Base-by-base conservation (phyloP, 2,797 vertebrate genomes). In the Fundulus diaphanus region DNA sequence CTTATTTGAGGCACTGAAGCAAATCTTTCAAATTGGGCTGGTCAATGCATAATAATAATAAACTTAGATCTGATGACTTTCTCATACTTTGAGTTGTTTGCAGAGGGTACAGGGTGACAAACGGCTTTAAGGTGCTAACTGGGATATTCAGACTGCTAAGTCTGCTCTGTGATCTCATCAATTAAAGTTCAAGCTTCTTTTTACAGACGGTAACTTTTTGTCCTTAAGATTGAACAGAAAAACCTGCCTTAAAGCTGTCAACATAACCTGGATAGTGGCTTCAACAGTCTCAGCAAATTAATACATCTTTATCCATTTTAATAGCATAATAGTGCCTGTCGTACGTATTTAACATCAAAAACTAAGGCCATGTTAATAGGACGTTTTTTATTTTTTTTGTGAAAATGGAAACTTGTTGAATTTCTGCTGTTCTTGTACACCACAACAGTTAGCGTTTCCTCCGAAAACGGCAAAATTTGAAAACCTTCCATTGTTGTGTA, bases 151-250 rank as follows among this genome's bases (percentile, higher is more conserved):
- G 61, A 82, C 83, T 86, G 87, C 69, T 66, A 90, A 88, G 78
- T 89, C 88, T 87, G 84, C 85, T 83, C 80, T n/a, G n/a, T 90
- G 88, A 93, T 89, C 84, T 82, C 83, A 86, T 83, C 74, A 91
- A 90, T 91, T 90, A 87, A 81, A 87, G 73, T 70, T 71, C 74
- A 75, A 81, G 72, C 77, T 82, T 57, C 63, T 83, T 77, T 85
- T 86, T 79, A 90, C 85, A 57, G 76, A 75, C 15, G 78, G 68
- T 82, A 74, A 87, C 68, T 75, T 78, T 84, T 82, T 76, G 81
- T 90, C 83, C 85, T 89, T 40, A 40, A 37, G 61, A 65, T 90
- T 84, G 72, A 75, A 74, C 68, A 69, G 76, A 73, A 66, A 70
- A 75, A 20, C 31, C 59, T 76, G 51, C 29, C 46, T 84, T 56